phyloP scores from a whole-genome alignment of 1,140 invertebrate species.

The Spodoptera frugiperda region DNA sequence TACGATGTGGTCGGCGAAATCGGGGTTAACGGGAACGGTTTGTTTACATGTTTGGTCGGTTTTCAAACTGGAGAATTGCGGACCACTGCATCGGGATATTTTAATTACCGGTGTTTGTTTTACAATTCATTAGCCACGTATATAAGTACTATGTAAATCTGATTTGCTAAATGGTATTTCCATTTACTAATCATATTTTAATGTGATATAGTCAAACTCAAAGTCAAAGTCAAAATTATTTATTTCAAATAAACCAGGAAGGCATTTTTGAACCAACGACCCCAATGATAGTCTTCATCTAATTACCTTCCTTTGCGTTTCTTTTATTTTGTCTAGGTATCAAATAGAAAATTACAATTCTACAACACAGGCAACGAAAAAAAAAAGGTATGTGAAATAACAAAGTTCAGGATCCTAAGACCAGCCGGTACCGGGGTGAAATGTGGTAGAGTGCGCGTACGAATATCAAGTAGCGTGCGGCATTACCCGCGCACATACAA shows the following conservation, averaged over 20 bases:
- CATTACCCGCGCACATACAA: constrained; percentile 43
- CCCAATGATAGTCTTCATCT: too few relatives aligned
- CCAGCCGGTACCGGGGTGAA: constrained; percentile 67
- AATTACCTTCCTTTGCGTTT: too few relatives aligned
- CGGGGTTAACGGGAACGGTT: constrained; percentile 70
- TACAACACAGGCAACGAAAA: constrained; percentile 49
- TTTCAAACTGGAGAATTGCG: constrained; percentile 61
- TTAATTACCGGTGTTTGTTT: constrained; percentile 63
- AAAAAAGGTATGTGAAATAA: constrained; percentile 65
- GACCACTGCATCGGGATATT: constrained; percentile 60
- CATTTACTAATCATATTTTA: too few relatives aligned
- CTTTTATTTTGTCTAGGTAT: too few relatives aligned
- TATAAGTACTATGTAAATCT: neutral
- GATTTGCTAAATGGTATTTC: neutral
- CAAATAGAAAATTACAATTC: constrained; percentile 49
- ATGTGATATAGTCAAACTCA: too few relatives aligned
- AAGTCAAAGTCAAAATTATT: too few relatives aligned
- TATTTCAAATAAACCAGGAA: too few relatives aligned
- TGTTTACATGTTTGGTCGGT: constrained; percentile 72
- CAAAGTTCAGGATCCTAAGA: constrained; percentile 66
- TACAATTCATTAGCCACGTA: constrained; percentile 45
- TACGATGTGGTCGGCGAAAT: constrained; percentile 58
- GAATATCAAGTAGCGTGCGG: constrained; percentile 68
- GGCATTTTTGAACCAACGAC: too few relatives aligned
- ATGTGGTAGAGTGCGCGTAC: constrained; percentile 62